Conservation (phyloP, 2,797 vertebrate species). For the Scomberomorus guttatus region DNA sequence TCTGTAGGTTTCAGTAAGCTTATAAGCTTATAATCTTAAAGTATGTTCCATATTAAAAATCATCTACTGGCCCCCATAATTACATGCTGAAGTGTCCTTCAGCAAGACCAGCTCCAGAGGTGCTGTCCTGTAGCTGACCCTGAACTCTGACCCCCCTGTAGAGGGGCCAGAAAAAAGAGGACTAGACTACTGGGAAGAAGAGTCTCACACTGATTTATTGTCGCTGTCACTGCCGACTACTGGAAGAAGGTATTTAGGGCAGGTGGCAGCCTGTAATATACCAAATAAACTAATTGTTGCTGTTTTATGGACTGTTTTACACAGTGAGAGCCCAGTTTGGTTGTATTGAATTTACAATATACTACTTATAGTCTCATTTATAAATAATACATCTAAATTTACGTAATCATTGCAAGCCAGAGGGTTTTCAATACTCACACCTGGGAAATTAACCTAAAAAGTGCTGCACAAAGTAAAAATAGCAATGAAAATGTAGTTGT, state of each 20-base stretch:
- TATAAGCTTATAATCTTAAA: not conserved
- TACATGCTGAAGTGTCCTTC: not conserved
- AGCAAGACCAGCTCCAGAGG: not conserved
- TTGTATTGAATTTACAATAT: conserved; percentile 11
- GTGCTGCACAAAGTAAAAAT: not conserved
- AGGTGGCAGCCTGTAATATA: conserved; percentile 14
- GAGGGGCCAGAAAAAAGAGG: not conserved
- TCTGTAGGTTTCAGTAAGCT: not conserved
- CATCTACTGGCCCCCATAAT: not conserved
- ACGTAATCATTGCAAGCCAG: not conserved
- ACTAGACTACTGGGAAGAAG: not conserved
- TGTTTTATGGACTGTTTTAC: conserved; percentile 15
- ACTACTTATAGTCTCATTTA: conserved; percentile 1
- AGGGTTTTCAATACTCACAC: not conserved
- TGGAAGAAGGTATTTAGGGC: conserved; percentile 4
- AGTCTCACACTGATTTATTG: conserved; percentile 12
- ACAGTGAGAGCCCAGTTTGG: not conserved
- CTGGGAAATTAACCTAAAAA: conserved; percentile 23
- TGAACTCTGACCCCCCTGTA: conserved; percentile 7
- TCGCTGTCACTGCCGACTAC: not conserved
- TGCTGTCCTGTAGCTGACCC: not conserved
- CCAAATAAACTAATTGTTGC: conserved; percentile 15
- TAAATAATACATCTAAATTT: not conserved
- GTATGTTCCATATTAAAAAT: not conserved
- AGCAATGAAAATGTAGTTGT: not conserved